These are phyloP conservation scores for Caenorhabditis sulstoni DNA, from an alignment of 2,888 invertebrate species.

Conservation along the genomic window DNA sequence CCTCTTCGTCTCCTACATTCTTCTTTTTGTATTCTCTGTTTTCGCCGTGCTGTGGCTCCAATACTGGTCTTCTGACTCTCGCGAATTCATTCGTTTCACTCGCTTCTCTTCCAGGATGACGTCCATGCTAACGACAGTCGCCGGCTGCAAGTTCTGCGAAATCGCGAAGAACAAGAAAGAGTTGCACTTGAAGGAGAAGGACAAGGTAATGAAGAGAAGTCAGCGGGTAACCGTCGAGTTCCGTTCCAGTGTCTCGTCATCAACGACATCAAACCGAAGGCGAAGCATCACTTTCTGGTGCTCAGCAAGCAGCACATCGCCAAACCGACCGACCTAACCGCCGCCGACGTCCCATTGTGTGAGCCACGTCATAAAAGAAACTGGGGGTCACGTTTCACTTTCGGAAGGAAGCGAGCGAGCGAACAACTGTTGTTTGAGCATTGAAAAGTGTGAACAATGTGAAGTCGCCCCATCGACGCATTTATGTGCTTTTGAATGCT, in stretches of 20 bases:
- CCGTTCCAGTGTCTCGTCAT: constrained; percentile 77
- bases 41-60: constrained; percentile 37
- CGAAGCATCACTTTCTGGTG: constrained; percentile 81
- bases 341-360: constrained; percentile 78
- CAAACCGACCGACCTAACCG: constrained; percentile 80
- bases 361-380: constrained; percentile 1
- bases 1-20: constrained; percentile 27
- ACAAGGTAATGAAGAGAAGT: constrained; percentile 44
- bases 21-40: constrained; percentile 43
- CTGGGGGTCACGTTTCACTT: no score
- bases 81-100: not conserved
- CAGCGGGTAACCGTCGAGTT: not conserved
- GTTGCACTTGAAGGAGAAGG: constrained; percentile 61
- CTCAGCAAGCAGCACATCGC: constrained; percentile 81
- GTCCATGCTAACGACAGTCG: constrained; percentile 59
- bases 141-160: constrained; percentile 73
- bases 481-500: no score
- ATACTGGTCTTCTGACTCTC: constrained; percentile 24
- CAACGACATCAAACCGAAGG: constrained; percentile 81
- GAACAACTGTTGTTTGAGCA: constrained; percentile 1
- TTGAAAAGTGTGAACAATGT: not conserved
- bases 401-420: no score
- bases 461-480: not conserved
- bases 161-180: constrained; percentile 66
- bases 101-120: constrained; percentile 37